Evolutionary conservation across 2,113 vertebrate genomes (phyloP), one percentile per base, ranked within the genome.

Genomic region (Narcine bancroftii): DNA sequence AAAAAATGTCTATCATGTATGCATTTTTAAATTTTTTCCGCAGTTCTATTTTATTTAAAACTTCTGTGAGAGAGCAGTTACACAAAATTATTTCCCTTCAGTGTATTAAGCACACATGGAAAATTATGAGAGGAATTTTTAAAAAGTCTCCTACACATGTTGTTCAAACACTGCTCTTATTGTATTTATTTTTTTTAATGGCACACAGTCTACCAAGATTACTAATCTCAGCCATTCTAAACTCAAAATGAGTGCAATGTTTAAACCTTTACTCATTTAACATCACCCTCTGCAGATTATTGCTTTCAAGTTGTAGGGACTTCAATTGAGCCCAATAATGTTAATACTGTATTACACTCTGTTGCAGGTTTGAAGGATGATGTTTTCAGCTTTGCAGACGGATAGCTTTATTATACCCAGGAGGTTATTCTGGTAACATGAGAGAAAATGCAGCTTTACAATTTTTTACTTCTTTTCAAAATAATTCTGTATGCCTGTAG

Each of bases 281-380:
- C 89, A 91, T 91, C 89, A 91, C 13, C 42, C 21, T 45, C 39
- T 91, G 26, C 65, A 91, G 65, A 69, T 65, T 87, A 89, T 36
- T 89, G 87, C 60, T 21, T 91, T 69, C 71, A 66, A 71, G 89
- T 45, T 69, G 39, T 21, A 91, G 89, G 39, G 29, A 71, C 26
- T 69, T 45, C 65, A 13, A 24, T 69, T 69, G 89, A 91, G 89
- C 39, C 89, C 89, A 69, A 69, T 69, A 53, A 91, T 71, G 42
- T 42, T 91, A 91, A 91, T 91, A n/a, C n/a, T n/a, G n/a, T n/a
- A 69, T 91, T 91, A 33, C 65, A 91, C 65, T 65, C 63, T 15
- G 13, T 71, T 91, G 65, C 63, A 69, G 89, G 42, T 42, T 42
- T 91, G 89, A 91, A 24, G 21, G 89, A 91, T 91, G 89, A 69